Evolutionary conservation across 2,113 vertebrate genomes (phyloP).

Genomic region (Mionectes macconnelli): DNA sequence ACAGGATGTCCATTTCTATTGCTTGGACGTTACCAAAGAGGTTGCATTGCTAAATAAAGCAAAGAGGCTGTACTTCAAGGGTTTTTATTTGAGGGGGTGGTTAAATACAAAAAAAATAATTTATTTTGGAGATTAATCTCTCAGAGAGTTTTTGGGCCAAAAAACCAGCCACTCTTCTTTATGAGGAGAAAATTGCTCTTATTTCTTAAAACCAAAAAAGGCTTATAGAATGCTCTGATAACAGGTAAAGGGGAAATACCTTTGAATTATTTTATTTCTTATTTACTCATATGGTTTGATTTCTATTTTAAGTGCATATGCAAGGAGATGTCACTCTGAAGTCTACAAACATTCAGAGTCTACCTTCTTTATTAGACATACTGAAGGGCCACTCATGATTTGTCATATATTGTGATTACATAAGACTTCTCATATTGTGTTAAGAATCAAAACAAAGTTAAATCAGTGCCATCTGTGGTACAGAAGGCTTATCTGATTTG

Average conservation of each 20-base stretch:
- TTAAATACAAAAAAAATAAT: not conserved
- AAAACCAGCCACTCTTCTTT: accelerated
- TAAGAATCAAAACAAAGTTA: not conserved
- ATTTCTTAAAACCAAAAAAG: not conserved
- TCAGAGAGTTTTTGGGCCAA: not conserved
- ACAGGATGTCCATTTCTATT: not conserved
- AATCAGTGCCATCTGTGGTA: not conserved
- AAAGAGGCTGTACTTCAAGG: not conserved
- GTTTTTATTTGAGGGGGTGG: not conserved
- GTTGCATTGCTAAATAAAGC: not conserved
- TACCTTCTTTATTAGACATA: not conserved
- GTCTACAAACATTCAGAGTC: not conserved
- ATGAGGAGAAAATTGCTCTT: not conserved
- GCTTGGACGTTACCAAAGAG: not conserved
- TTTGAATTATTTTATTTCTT: not conserved
- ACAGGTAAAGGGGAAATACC: not conserved
- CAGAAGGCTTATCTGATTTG: not conserved
- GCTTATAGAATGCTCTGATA: not conserved
- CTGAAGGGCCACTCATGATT: not conserved
- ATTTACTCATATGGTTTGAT: not conserved
- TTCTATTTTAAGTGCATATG: not conserved
- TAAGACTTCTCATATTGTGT: not conserved
- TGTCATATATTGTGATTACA: not conserved
- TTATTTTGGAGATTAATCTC: not conserved
- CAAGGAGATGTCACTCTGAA: not conserved